Percentiles rank a stretch among this genome's conserved stretches.
These are phyloP conservation scores for Lepidonotus clava DNA, from an alignment of 2,888 invertebrate species.

Conservation along the genomic window DNA sequence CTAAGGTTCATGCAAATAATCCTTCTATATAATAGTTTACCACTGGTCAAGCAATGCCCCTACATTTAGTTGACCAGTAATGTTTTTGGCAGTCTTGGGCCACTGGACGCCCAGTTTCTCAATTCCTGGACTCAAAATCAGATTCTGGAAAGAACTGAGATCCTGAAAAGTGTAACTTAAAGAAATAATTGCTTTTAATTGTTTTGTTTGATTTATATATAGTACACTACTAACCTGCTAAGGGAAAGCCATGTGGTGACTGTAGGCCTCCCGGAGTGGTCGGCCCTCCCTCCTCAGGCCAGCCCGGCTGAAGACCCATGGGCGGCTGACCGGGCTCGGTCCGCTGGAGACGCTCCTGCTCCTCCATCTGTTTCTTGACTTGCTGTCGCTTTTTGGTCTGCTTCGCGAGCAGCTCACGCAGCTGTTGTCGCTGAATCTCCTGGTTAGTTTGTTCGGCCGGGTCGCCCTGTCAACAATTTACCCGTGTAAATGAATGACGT, in stretches of 20 bases:
- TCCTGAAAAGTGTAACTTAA: no score
- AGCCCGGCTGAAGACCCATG: not conserved
- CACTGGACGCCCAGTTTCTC: no score
- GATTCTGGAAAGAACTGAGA: no score
- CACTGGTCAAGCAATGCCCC: no score
- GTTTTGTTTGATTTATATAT: not conserved
- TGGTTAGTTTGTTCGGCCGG: constrained; percentile 52
- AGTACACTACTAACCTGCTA: not conserved
- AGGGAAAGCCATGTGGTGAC: not conserved
- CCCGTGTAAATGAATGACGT: not conserved
- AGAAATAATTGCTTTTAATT: no score
- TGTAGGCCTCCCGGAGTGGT: constrained; percentile 27
- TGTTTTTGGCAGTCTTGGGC: no score
- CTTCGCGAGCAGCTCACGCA: constrained; percentile 87
- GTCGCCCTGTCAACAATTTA: constrained; percentile 18
- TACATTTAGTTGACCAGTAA: no score
- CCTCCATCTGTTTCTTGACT: constrained; percentile 77
- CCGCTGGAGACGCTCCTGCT: constrained; percentile 66
- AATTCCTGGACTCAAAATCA: no score
- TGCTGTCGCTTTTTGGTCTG: constrained; percentile 83
- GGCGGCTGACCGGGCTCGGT: constrained; percentile 79
- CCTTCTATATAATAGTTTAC: no score
- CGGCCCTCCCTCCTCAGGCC: constrained; percentile 65
- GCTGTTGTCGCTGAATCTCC: constrained; percentile 83
- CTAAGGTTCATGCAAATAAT: no score